These are phyloP conservation scores for Heteromormyrus szaboi DNA, from an alignment of 2,797 vertebrate species.

Conservation along the genomic window DNA sequence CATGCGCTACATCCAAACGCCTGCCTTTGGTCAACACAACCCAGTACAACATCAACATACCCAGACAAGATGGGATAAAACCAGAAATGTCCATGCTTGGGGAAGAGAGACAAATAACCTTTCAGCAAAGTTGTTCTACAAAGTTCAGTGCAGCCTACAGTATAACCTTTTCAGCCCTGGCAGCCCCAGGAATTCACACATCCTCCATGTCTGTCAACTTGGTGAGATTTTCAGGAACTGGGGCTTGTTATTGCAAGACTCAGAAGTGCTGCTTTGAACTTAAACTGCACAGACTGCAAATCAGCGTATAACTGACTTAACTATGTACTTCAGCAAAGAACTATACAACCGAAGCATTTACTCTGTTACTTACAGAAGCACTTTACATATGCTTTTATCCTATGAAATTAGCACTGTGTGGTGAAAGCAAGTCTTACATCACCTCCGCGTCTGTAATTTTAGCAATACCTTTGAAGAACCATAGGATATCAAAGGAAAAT, in stretches of 20 bases:
- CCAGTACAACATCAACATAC: neutral
- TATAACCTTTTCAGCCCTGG: neutral
- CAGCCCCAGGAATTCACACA: neutral
- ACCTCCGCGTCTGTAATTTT: neutral
- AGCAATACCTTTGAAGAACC: neutral
- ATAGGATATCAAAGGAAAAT: neutral
- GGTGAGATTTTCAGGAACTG: neutral
- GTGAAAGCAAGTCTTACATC: neutral
- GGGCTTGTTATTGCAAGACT: neutral
- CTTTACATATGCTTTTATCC: slow-evolving; percentile 11
- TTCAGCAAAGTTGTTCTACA: neutral
- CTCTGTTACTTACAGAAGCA: slow-evolving; percentile 23
- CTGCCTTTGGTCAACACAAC: neutral
- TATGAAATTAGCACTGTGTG: neutral
- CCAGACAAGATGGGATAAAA: neutral
- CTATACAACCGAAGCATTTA: neutral
- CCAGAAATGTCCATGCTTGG: neutral
- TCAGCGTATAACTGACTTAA: neutral
- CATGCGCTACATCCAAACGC: neutral
- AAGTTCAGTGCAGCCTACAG: neutral
- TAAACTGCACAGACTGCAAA: neutral
- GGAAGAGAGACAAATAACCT: neutral
- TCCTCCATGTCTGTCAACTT: neutral
- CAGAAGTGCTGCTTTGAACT: neutral
- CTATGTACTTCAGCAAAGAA: neutral